These are phyloP conservation scores for Orientallactaga sibirica DNA, from an alignment of 2,797 vertebrate genomes.

Conservation along the genomic window DNA sequence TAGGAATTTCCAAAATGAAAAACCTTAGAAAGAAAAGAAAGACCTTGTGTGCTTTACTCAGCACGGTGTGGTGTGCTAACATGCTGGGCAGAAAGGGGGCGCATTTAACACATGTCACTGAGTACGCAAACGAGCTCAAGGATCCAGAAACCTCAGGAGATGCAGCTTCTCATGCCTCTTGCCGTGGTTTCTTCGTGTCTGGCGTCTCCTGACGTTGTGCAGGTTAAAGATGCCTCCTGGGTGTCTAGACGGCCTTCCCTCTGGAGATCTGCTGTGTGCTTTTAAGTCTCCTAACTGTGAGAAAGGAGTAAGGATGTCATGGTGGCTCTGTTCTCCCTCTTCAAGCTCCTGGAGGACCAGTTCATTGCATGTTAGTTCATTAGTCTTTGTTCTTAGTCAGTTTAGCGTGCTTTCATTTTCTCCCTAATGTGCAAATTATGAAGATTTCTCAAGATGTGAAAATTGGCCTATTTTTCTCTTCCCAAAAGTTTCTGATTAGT, in stretches of 20 bases:
- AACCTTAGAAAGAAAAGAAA: not conserved
- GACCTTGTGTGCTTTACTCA: not conserved
- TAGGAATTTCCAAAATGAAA: not conserved
- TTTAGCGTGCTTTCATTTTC: constrained; percentile 52
- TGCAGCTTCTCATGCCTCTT: not conserved
- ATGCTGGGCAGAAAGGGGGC: not conserved
- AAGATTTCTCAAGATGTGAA: constrained; percentile 53
- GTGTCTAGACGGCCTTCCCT: not conserved
- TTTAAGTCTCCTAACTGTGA: not conserved
- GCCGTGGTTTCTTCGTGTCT: not conserved
- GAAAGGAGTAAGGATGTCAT: not conserved
- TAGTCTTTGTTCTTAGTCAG: constrained; percentile 28
- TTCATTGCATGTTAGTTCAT: constrained; percentile 38
- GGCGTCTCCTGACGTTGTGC: not conserved
- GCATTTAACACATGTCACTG: not conserved
- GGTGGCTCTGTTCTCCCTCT: not conserved
- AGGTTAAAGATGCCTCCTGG: not conserved
- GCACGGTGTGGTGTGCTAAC: too few species aligned
- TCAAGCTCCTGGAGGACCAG: not conserved
- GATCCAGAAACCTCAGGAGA: not conserved
- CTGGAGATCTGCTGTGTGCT: not conserved
- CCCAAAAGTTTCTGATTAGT: constrained; percentile 44
- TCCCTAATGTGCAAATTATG: constrained; percentile 57
- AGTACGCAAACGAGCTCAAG: not conserved
- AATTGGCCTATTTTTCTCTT: constrained; percentile 51